These are phyloP conservation scores for Tethya wilhelma DNA, from an alignment of 37 sponge, comb jelly and placozoan species.

Conservation along the genomic window DNA sequence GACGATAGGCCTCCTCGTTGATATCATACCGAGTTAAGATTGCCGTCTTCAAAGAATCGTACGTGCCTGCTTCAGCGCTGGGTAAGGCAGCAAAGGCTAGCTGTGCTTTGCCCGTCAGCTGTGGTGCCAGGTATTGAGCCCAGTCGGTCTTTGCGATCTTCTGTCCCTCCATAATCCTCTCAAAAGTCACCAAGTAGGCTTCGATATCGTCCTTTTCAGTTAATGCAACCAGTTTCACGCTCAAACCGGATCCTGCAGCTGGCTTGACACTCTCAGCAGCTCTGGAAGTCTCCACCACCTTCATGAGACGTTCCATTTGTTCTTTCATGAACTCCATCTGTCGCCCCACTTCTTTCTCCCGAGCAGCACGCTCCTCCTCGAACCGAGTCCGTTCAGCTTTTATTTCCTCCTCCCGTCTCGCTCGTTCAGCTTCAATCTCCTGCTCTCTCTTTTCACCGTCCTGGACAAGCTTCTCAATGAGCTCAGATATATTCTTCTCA, in stretches of 20 bases:
- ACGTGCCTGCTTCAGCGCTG: not conserved
- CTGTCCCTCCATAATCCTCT: not conserved
- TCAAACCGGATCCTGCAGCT: not conserved
- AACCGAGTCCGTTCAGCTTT: no score
- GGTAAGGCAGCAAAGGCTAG: not conserved
- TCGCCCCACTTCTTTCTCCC: not conserved
- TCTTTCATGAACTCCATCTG: not conserved
- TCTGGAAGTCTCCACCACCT: not conserved
- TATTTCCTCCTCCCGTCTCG: no score
- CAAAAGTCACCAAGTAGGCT: no score
- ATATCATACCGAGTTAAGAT: slow-evolving; percentile 28
- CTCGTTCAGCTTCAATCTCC: no score
- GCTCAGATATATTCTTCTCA: no score
- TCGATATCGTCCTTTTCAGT: slow-evolving; percentile 2
- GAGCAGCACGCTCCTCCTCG: no score
- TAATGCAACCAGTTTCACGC: not conserved
- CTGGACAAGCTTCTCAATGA: no score
- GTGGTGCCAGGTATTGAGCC: no score
- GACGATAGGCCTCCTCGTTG: no score
- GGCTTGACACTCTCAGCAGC: not conserved
- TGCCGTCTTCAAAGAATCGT: slow-evolving; percentile 19
- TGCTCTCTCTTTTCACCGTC: no score
- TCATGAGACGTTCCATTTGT: no score
- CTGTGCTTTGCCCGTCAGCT: no score
- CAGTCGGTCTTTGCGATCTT: not conserved